These are phyloP conservation scores for Mamestra brassicae DNA, from an alignment of 2,888 invertebrate species.

Conservation along the genomic window DNA sequence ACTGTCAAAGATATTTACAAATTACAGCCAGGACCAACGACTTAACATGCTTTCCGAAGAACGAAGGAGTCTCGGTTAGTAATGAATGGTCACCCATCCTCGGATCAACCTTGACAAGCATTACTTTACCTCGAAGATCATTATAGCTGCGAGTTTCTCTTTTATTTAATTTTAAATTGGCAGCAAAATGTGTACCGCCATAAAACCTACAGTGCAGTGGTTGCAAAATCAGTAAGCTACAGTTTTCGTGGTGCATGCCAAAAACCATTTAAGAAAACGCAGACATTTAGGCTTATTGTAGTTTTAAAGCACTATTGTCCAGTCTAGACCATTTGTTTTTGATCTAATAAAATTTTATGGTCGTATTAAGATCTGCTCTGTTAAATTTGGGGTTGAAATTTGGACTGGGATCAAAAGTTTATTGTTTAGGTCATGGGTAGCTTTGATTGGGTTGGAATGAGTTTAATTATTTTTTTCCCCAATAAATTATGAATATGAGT, in stretches of 20 bases:
- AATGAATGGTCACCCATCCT: background rate
- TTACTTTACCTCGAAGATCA: too few species aligned
- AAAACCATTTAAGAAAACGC: slow-evolving; percentile 46
- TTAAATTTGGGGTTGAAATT: slow-evolving; percentile 18
- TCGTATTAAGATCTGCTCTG: slow-evolving; percentile 22
- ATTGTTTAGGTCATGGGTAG: background rate
- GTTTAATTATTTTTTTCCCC: background rate
- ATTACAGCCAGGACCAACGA: background rate
- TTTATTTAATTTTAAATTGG: slow-evolving; percentile 22
- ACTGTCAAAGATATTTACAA: background rate
- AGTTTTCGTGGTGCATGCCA: slow-evolving; percentile 31
- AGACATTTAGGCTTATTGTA: slow-evolving; percentile 49
- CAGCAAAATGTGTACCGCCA: background rate
- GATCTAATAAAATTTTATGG: slow-evolving; percentile 40
- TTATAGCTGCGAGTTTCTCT: background rate
- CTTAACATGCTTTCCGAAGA: background rate
- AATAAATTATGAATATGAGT: background rate
- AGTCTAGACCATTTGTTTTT: slow-evolving; percentile 30
- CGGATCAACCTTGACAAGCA: too few species aligned
- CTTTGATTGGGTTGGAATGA: background rate
- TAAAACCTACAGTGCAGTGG: slow-evolving; percentile 8
- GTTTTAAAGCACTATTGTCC: slow-evolving; percentile 42
- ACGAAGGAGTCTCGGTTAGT: background rate
- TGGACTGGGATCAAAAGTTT: slow-evolving; percentile 45
- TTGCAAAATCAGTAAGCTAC: slow-evolving; percentile 18